phyloP scores from a whole-genome alignment of 2,113 vertebrate species.

The Synchiropus splendidus region DNA sequence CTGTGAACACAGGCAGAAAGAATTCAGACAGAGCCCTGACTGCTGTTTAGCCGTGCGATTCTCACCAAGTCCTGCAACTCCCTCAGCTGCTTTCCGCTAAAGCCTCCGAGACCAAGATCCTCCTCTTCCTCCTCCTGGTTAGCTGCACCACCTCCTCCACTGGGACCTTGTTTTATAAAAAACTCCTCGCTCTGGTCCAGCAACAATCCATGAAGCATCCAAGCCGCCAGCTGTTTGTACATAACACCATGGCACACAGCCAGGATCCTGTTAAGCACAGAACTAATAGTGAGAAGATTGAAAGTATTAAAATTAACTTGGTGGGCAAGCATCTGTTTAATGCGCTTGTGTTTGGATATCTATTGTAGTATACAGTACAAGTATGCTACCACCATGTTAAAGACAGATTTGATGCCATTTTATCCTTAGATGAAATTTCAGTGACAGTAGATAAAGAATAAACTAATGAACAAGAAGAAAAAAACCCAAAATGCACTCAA shows the following conservation, averaged over 20 bases:
- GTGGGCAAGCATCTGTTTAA: too few species aligned
- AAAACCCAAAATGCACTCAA: too few species aligned
- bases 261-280: conserved; percentile 72
- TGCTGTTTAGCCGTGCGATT: too few species aligned
- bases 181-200: conserved; percentile 96
- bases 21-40: too few species aligned
- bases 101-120: conserved; percentile 88
- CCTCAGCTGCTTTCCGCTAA: conserved; percentile 90
- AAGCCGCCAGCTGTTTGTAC: conserved; percentile 97
- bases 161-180: conserved; percentile 89
- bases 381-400: too few species aligned
- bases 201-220: conserved; percentile 94
- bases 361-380: too few species aligned
- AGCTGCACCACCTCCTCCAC: conserved; percentile 71
- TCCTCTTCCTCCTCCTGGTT: conserved; percentile 92
- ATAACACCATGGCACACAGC: conserved; percentile 94
- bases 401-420: too few species aligned
- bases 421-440: too few species aligned
- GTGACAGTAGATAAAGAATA: too few species aligned
- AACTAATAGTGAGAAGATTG: neutral
- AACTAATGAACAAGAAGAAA: too few species aligned
- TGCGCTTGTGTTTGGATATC: too few species aligned
- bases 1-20: conserved; percentile 44
- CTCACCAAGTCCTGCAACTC: conserved; percentile 93
- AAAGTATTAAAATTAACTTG: too few species aligned